Percentiles rank a stretch among this genome's conserved stretches.
phyloP scores from a whole-genome alignment of 2,113 vertebrate species.

The Potamarius usumacintae region DNA sequence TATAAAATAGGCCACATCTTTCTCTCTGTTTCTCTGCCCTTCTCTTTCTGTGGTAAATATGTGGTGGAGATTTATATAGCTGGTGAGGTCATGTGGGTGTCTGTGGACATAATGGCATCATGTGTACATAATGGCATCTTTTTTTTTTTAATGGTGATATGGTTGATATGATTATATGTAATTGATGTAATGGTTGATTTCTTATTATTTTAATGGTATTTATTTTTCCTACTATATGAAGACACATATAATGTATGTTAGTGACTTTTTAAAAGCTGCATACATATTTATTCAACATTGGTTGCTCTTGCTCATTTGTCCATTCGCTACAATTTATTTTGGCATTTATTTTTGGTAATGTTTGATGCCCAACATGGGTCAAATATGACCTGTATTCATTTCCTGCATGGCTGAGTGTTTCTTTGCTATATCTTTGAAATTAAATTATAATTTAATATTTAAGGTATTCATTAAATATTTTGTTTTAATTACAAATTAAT shows the following conservation, averaged over 20 bases:
- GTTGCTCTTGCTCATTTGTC: not conserved
- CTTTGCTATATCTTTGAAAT: no score
- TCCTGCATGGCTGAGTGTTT: no score
- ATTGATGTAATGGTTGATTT: not conserved
- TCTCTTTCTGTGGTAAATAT: not conserved
- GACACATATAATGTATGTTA: not conserved
- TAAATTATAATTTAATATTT: no score
- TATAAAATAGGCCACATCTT: constrained; percentile 9
- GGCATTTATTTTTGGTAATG: not conserved
- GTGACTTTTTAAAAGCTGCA: not conserved
- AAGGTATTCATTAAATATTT: no score
- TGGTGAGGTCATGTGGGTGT: constrained; percentile 27
- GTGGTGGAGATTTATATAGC: constrained; percentile 35
- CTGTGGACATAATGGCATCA: constrained; percentile 14
- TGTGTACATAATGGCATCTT: not conserved
- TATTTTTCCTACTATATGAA: no score
- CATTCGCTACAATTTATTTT: not conserved
- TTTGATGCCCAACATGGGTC: no score
- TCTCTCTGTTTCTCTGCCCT: not conserved
- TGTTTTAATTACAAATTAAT: no score
- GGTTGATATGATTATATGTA: not conserved
- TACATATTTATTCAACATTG: not conserved
- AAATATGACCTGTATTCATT: no score
- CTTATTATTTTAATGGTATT: not conserved
- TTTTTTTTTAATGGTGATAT: no score